Evolutionary conservation across 2,113 vertebrate genomes (phyloP), one percentile per base, ranked within the genome.

Genomic region (Scatophagus argus): DNA sequence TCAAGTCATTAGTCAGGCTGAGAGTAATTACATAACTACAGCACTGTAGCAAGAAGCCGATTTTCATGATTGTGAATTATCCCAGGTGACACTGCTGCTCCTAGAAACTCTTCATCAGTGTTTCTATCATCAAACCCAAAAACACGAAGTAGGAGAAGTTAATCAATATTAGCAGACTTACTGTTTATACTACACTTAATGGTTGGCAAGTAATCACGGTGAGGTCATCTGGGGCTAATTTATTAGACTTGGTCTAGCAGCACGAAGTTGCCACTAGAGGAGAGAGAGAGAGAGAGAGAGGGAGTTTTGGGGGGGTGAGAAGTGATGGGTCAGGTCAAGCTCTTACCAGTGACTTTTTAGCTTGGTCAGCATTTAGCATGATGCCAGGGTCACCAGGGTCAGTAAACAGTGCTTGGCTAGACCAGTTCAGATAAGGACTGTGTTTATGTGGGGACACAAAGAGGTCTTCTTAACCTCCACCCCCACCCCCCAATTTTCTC

Each of bases 391-490:
- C 74, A 58, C 62, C 63, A 9, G 83, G 79, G 82, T 91, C 84
- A 79, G 74, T 82, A 73, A 90, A 72, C 72, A 73, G 41, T 46
- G 71, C 36, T 74, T 46, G 70, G 67, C 38, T 21, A 65, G 74
- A 78, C 59, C 46, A 49, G 77, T 52, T 9, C 82, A 78, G 83
- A 93, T 85, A 89, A 90, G 86, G 77, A 32, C 74, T 34, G 54
- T 83, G 73, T 87, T 89, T 94, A 89, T 92, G 60, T 55, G 56
- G 32, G 63, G 34, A 88, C 77, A 90, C 91, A 93, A 91, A 92
- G 85, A 85, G 56, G 56, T 56, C 54, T 83, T 89, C 81, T 92
- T 75, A 82, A 39, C 52, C 74, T 36, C 29, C 38, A 58, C 39
- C 64, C 47, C 39, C 60, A n/a, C n/a, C 52, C 60, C 31, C 32